Percentiles rank a stretch among this genome's conserved stretches.
phyloP scores from a whole-genome alignment of 2,113 vertebrate species.

The Cisticola juncidis region DNA sequence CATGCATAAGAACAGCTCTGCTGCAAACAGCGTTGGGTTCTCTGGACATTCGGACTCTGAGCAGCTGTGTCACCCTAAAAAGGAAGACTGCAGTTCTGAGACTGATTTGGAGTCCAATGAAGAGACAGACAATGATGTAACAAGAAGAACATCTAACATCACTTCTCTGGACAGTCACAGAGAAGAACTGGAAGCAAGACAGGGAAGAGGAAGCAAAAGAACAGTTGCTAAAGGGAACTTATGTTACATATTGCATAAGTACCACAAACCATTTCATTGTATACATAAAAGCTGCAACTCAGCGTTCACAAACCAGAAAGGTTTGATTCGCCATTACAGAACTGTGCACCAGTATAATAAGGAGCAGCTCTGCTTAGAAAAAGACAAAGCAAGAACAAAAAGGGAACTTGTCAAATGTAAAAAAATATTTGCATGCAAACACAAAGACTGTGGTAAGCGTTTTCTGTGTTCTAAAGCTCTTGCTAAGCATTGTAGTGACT shows the following conservation, averaged over 20 bases:
- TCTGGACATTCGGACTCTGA: conserved; percentile 39
- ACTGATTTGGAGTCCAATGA: conserved; percentile 79
- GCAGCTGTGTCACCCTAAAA: conserved; percentile 62
- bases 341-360: conserved; percentile 90
- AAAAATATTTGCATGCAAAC: conserved; percentile 82
- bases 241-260: conserved; percentile 91
- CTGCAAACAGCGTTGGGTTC: background rate
- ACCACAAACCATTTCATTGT: conserved; percentile 94
- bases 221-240: conserved; percentile 89
- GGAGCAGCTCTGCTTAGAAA: conserved; percentile 90
- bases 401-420: conserved; percentile 84
- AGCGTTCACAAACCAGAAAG: conserved; percentile 88
- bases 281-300: conserved; percentile 92
- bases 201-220: conserved; percentile 86
- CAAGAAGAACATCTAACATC: conserved; percentile 59
- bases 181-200: conserved; percentile 73
- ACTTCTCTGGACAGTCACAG: conserved; percentile 68
- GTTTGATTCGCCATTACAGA: conserved; percentile 91
- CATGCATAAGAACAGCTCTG: conserved; percentile 38
- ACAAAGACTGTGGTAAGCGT: conserved; percentile 82
- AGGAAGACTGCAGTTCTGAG: conserved; percentile 77
- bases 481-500: conserved; percentile 80
- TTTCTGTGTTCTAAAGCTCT: conserved; percentile 81
- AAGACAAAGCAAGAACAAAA: conserved; percentile 82
- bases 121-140: conserved; percentile 63